Evolutionary conservation across 2,888 invertebrate species (phyloP).

Genomic region (Sesia apiformis): DNA sequence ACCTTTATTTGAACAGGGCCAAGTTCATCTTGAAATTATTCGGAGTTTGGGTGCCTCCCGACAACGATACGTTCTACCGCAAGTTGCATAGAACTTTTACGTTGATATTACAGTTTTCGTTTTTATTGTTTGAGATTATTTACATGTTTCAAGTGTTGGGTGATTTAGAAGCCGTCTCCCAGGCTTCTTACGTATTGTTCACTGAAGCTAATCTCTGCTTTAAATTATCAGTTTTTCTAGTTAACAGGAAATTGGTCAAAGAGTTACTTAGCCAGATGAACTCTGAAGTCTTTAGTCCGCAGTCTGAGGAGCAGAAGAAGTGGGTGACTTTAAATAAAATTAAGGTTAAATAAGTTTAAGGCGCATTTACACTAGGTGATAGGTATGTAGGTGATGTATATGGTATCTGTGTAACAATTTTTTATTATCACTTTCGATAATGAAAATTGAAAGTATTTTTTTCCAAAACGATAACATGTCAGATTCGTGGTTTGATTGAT

Average conservation of each 20-base stretch:
- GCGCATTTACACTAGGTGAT: background rate
- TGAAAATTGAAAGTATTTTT: too few relatives aligned
- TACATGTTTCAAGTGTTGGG: conserved; percentile 56
- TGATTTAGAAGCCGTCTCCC: conserved; percentile 51
- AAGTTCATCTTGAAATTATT: conserved; percentile 50
- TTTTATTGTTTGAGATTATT: conserved; percentile 49
- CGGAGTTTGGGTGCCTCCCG: conserved; percentile 50
- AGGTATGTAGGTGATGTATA: background rate
- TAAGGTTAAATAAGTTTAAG: background rate
- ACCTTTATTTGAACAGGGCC: conserved; percentile 43
- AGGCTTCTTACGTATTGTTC: conserved; percentile 51
- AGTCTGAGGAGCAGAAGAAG: too few relatives aligned
- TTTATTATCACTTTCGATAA: background rate
- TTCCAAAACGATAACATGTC: too few relatives aligned
- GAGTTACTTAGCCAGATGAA: conserved; percentile 40
- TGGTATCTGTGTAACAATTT: background rate
- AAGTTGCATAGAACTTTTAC: conserved; percentile 37
- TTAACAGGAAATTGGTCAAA: conserved; percentile 33
- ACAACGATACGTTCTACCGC: conserved; percentile 21
- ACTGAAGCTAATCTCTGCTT: conserved; percentile 61
- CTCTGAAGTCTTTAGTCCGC: conserved; percentile 37
- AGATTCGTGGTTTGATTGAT: too few relatives aligned
- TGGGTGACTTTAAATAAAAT: too few relatives aligned
- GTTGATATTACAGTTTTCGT: conserved; percentile 44
- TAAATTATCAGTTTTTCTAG: conserved; percentile 49